These are phyloP conservation scores for Harlomillsia oculata DNA, from an alignment of 1,140 invertebrate species.

Conservation along the genomic window DNA sequence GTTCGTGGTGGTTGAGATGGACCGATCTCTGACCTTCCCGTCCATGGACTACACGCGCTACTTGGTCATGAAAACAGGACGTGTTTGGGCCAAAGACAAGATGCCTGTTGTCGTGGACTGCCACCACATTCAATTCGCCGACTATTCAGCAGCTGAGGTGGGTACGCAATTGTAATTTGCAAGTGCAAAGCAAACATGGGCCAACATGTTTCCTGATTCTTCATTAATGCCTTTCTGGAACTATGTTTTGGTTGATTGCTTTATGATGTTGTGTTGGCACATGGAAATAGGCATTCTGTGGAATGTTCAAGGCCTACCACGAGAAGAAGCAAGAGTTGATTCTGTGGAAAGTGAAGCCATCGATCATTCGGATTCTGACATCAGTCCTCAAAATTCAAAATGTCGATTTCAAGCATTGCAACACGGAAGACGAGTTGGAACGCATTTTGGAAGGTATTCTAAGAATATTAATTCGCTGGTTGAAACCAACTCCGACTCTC, in stretches of 20 bases:
- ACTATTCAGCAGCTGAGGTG: constrained; percentile 74
- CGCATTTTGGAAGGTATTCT: constrained; percentile 26
- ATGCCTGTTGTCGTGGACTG: constrained; percentile 73
- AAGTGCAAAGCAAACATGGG: not conserved
- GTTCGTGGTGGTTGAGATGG: constrained; percentile 67
- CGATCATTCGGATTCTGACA: constrained; percentile 22
- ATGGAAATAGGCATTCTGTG: constrained; percentile 30
- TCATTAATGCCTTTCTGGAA: not conserved
- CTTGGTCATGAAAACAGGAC: constrained; percentile 62
- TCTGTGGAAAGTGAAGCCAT: constrained; percentile 31
- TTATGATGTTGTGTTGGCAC: no score
- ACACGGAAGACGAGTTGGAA: constrained; percentile 30
- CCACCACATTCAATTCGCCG: constrained; percentile 59
- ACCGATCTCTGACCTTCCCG: constrained; percentile 77
- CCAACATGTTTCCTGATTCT: no score
- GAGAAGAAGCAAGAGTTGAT: constrained; percentile 29
- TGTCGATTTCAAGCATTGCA: constrained; percentile 22
- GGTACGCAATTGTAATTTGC: not conserved
- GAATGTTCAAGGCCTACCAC: constrained; percentile 28
- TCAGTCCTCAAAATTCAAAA: constrained; percentile 21
- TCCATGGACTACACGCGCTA: constrained; percentile 74
- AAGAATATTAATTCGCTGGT: no score
- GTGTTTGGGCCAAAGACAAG: constrained; percentile 56
- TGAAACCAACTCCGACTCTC: not conserved
- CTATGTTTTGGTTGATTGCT: not conserved